Conservation (phyloP, 2,888 invertebrate genomes). For the Drosophila kambysellisi region DNA sequence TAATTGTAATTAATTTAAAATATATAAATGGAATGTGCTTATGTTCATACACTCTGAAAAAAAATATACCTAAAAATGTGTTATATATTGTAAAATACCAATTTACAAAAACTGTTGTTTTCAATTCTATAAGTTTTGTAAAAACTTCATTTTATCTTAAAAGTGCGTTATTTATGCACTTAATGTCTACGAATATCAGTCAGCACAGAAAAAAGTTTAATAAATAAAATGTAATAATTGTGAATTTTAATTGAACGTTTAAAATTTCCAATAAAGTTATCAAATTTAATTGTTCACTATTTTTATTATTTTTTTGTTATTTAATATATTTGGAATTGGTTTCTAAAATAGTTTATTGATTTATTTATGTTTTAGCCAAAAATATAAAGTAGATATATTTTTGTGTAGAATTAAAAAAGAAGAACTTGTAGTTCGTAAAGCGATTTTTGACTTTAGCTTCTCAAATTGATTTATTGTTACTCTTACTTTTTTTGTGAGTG, state of each 20-base stretch:
- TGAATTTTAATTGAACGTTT: background rate
- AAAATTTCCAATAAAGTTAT: background rate
- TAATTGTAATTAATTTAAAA: background rate
- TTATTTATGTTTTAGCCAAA: background rate
- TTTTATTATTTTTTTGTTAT: background rate
- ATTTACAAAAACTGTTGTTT: background rate
- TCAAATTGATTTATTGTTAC: background rate
- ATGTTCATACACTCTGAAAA: background rate
- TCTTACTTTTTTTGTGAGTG: background rate
- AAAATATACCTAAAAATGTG: background rate
- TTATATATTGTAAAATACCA: background rate
- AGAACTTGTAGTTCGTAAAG: background rate
- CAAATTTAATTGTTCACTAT: background rate
- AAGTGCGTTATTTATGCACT: background rate
- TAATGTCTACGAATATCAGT: background rate
- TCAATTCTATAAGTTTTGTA: background rate
- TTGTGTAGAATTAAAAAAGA: background rate
- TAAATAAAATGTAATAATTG: background rate
- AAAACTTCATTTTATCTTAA: background rate
- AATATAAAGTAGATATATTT: background rate
- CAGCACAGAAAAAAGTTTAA: background rate
- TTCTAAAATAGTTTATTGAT: background rate
- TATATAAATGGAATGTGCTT: background rate
- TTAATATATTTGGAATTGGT: background rate
- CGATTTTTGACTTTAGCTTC: background rate